phyloP scores from a whole-genome alignment of 2,797 vertebrate species.

The Danio tinwini region DNA sequence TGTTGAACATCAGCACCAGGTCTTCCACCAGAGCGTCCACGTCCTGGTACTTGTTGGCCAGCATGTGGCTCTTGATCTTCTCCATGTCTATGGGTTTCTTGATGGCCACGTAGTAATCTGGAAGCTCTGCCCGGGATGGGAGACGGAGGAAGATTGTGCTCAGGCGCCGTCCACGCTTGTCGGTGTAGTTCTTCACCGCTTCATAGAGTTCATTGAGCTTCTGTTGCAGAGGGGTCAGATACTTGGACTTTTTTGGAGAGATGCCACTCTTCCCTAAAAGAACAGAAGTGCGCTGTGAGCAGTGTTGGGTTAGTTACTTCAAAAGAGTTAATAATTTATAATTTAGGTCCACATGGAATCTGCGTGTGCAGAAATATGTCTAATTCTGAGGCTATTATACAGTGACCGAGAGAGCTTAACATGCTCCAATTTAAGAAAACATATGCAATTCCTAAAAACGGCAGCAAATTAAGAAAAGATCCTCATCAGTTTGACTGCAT shows the following conservation, averaged over 20 bases:
- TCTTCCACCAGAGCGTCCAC: constrained; percentile 97
- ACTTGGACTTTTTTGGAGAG: constrained; percentile 95
- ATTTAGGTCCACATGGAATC: no score
- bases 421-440: no score
- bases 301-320: no score
- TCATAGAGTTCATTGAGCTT: constrained; percentile 98
- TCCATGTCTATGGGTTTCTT: constrained; percentile 99
- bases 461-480: no score
- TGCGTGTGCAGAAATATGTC: no score
- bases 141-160: constrained; percentile 97
- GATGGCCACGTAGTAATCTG: constrained; percentile 97
- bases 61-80: constrained; percentile 96
- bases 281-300: background rate
- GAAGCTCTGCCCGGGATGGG: constrained; percentile 94
- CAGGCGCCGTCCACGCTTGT: constrained; percentile 93
- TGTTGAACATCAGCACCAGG: constrained; percentile 99
- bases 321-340: no score
- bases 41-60: constrained; percentile 98
- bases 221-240: constrained; percentile 96
- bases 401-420: no score
- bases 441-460: no score
- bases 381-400: no score
- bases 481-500: no score
- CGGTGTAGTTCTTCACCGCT: constrained; percentile 96
- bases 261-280: constrained; percentile 92